phyloP scores from a whole-genome alignment of 2,888 invertebrate species.

The Diogma glabrata region DNA sequence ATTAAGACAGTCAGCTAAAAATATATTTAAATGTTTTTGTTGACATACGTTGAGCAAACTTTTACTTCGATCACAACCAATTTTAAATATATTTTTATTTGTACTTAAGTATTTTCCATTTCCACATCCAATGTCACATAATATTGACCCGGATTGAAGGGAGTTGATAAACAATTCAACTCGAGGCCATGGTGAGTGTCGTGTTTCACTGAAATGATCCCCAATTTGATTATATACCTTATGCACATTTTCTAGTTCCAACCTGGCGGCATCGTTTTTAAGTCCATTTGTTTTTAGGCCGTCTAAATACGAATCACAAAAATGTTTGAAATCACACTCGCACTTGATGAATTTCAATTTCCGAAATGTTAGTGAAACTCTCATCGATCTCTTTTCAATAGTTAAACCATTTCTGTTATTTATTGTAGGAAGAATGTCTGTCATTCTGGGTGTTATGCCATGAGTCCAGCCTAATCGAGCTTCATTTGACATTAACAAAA shows the following conservation, averaged over 20 bases:
- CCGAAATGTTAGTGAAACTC: conserved; percentile 83
- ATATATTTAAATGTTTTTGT: conserved; percentile 49
- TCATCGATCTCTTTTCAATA: conserved; percentile 39
- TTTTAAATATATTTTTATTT: conserved; percentile 46
- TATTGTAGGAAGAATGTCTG: conserved; percentile 58
- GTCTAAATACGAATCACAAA: conserved; percentile 52
- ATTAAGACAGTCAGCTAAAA: conserved; percentile 63
- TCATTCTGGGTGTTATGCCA: conserved; percentile 73
- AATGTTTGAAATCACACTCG: conserved; percentile 46
- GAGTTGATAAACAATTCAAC: conserved; percentile 66
- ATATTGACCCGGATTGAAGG: conserved; percentile 53
- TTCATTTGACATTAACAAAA: conserved; percentile 70
- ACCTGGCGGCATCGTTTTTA: conserved; percentile 39
- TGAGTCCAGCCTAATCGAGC: conserved; percentile 77
- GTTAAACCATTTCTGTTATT: conserved; percentile 41
- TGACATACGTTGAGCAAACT: conserved; percentile 55
- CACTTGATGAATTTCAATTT: conserved; percentile 41
- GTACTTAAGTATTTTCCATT: conserved; percentile 90
- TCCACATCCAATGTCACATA: conserved; percentile 93
- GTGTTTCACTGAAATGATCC: conserved; percentile 84
- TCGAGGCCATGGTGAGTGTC: conserved; percentile 90
- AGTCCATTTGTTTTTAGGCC: conserved; percentile 16
- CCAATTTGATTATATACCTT: conserved; percentile 91
- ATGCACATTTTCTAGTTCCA: conserved; percentile 71
- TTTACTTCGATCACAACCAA: conserved; percentile 72